Percentiles rank a stretch among this genome's conserved stretches.
Evolutionary conservation across 1,140 invertebrate genomes (phyloP).

Genomic region (Rhopalosiphum maidis): DNA sequence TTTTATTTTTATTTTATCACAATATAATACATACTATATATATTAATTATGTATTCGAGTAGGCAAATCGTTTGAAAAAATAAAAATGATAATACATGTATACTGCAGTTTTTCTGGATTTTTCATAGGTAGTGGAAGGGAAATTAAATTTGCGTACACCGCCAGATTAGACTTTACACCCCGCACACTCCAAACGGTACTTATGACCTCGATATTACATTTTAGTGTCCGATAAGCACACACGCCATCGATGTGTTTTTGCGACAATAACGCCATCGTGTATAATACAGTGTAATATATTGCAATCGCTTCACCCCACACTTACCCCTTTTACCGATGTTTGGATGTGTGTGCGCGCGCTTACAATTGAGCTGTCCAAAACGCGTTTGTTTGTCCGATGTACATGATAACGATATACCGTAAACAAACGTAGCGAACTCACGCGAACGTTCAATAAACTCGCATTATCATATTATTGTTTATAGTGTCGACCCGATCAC

Average conservation of each 20-base stretch:
- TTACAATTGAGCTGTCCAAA: not conserved
- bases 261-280: not conserved
- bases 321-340: not conserved
- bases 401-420: not conserved
- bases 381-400: not conserved
- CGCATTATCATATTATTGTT: conserved; percentile 5
- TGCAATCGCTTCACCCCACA: not conserved
- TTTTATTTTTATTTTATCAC: too few species aligned
- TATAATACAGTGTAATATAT: not conserved
- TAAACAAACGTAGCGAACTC: not conserved
- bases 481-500: not conserved
- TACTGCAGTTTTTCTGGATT: too few species aligned
- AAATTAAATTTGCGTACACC: not conserved
- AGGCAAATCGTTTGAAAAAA: too few species aligned
- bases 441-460: not conserved
- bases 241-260: not conserved
- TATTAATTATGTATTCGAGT: too few species aligned
- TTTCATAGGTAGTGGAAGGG: too few species aligned
- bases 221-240: not conserved
- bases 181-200: too few species aligned
- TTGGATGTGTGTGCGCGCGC: not conserved
- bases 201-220: not conserved
- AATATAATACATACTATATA: too few species aligned
- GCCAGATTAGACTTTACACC: not conserved
- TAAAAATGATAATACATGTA: too few species aligned